Evolutionary conservation across 2,113 vertebrate species (phyloP), one percentile per base, ranked within the genome.

Genomic region (Edolisoma coerulescens): DNA sequence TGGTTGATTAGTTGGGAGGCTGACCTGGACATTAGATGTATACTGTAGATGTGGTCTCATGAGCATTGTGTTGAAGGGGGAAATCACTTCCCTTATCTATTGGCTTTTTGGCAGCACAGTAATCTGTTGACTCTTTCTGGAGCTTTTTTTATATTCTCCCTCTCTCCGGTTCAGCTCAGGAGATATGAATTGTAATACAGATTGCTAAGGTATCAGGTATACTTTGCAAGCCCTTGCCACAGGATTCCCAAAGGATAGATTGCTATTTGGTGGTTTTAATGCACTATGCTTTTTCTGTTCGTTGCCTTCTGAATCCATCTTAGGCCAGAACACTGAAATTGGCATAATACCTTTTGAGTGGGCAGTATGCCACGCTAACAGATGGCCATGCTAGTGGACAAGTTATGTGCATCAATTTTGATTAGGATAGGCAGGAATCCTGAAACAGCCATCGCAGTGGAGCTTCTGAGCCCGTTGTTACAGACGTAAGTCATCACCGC

Each of bases 371-470:
- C 89, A 96, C 10, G 6, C 32, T 78, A 86, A 93, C 90, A 97
- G 94, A 71, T 97, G 94, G 83, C 50, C 61, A 49, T 73, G 53
- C 71, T 80, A 83, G 69, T 89, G 75, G 87, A 77, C 79, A 97
- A 87, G 49, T 82, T 94, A 41, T 50, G 16, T 84, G 61, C 90
- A 87, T 94, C 84, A 77, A 70, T 96, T 97, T 95, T 93, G 95
- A 93, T 97, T 92, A 93, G 16, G 20, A 57, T 78, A 79, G 86
- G 73, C 57, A 94, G 68, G 52, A 94, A 90, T 96, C 53, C 80
- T 96, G 56, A 95, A 96, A 63, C 52, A 85, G 21, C n/a, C 89
- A 41, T 92, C n/a, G 28, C 12, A 15, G 17, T 42, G 52, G 88
- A 91, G 41, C 26, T 95, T 89, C 86, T 80, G 69, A 96, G 70